Conservation (phyloP, 2,113 vertebrate species). For the Ptyas mucosa region DNA sequence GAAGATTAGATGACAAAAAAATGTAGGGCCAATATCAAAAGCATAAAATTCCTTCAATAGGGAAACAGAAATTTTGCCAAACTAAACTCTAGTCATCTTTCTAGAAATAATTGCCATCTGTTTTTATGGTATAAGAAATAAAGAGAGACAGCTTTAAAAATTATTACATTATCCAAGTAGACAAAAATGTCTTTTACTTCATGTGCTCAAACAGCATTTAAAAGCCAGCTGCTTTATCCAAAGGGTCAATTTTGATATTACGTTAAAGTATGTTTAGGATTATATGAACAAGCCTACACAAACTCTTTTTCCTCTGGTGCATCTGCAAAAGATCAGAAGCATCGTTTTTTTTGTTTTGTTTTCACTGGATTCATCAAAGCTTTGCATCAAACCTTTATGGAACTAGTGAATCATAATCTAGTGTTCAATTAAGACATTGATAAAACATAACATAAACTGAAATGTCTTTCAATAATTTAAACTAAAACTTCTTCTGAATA, state of each 20-base stretch:
- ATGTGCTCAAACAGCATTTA: background rate
- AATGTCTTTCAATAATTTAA: background rate
- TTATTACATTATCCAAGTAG: background rate
- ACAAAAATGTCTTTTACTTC: background rate
- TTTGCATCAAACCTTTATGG: background rate
- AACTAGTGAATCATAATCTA: background rate
- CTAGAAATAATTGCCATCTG: background rate
- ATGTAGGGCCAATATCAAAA: accelerated
- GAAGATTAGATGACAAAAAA: background rate
- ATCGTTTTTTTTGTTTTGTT: background rate
- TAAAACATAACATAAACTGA: background rate
- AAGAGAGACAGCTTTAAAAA: background rate
- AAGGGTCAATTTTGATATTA: background rate
- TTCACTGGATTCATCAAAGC: background rate
- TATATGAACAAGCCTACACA: background rate
- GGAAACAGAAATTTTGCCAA: background rate
- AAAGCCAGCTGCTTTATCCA: background rate
- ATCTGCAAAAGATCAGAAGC: background rate
- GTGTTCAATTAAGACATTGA: background rate
- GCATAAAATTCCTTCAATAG: background rate
- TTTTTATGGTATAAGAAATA: background rate
- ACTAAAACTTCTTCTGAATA: background rate
- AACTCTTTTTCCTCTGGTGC: background rate
- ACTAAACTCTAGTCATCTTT: background rate
- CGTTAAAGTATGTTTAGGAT: background rate